Base-by-base conservation (phyloP, 2,797 vertebrate genomes). In the Falco naumanni region DNA sequence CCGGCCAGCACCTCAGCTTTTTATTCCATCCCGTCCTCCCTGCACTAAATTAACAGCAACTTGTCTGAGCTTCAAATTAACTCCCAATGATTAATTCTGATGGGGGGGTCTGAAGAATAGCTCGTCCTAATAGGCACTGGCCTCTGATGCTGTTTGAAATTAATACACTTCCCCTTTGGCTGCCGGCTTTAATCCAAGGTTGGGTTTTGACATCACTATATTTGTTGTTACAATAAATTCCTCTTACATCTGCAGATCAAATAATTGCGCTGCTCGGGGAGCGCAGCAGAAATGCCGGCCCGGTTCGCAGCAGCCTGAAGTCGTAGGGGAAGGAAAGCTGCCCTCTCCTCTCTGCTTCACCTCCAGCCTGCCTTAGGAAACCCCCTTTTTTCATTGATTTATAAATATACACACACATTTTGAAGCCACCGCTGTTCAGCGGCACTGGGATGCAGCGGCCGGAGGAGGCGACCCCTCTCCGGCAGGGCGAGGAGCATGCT, bases 31-130 rank as follows among this genome's bases (percentile, higher is more conserved):
- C 96, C 97, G 97, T 98, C 98, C 98, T 98, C 98, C 98, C 98
- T 83, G 98, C 98, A 99, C 98, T 99, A 99, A 99, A 99, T 99
- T 98, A 99, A 99, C 98, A 99, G 98, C 98, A 98, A 99, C 98
- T 99, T 99, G 98, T 99, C 99, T 98, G 98, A 98, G 98, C 98
- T 98, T 99, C 98, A 99, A 98, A 99, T 99, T 98, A 99, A 99
- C 98, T 99, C 98, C 98, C 98, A 98, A 98, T 99, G 99, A 99
- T 99, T 98, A 99, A 99, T 99, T 98, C 98, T 98, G 98, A 99
- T 98, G 98, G 98, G 98, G 98, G 98, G 98, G 98, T 94, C 98
- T 98, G 98, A 98, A 98, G 98, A 98, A 98, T 98, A 98, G 98
- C 98, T 98, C 95, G 97, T 97, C 98, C 98, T 98, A 98, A 99